Conservation (phyloP, 2,888 invertebrate species). For the Digitonthophagus gazella region DNA sequence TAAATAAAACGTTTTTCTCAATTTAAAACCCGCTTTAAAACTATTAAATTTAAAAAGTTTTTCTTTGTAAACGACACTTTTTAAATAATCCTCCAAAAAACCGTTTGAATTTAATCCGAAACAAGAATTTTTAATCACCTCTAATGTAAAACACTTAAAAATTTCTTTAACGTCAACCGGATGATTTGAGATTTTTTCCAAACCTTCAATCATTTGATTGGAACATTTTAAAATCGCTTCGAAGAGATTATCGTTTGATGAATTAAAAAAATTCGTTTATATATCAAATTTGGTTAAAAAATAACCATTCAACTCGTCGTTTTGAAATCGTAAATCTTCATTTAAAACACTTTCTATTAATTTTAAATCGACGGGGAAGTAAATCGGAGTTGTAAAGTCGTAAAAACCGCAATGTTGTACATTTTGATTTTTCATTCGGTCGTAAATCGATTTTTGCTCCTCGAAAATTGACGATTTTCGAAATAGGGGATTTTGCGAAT, state of each 20-base stretch:
- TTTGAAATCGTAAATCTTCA: no score
- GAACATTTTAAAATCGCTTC: constrained; percentile 24
- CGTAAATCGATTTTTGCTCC: constrained; percentile 14
- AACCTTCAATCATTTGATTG: constrained; percentile 17
- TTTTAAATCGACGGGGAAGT: constrained; percentile 27
- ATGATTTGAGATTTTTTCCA: constrained; percentile 17
- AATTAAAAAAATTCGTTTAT: constrained; percentile 48
- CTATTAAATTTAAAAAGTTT: no score
- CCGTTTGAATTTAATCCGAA: constrained; percentile 61
- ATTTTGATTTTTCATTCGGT: constrained; percentile 29
- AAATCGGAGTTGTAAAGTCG: constrained; percentile 46
- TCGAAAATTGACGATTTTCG: constrained; percentile 7
- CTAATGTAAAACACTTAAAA: constrained; percentile 57
- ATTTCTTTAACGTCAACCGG: constrained; percentile 45
- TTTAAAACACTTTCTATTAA: no score
- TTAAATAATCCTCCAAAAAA: constrained; percentile 54
- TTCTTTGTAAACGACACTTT: constrained; percentile 47
- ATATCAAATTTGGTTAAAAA: constrained; percentile 58
- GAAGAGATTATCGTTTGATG: constrained; percentile 54
- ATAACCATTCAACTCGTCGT: constrained; percentile 50
- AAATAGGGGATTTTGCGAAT: neutral
- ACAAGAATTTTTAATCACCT: constrained; percentile 58
- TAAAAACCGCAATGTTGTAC: constrained; percentile 40
- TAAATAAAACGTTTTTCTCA: constrained; percentile 26
- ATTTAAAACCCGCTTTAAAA: constrained; percentile 20